Conservation (phyloP, 1,140 invertebrate genomes). For the Drosophila micromelanica region DNA sequence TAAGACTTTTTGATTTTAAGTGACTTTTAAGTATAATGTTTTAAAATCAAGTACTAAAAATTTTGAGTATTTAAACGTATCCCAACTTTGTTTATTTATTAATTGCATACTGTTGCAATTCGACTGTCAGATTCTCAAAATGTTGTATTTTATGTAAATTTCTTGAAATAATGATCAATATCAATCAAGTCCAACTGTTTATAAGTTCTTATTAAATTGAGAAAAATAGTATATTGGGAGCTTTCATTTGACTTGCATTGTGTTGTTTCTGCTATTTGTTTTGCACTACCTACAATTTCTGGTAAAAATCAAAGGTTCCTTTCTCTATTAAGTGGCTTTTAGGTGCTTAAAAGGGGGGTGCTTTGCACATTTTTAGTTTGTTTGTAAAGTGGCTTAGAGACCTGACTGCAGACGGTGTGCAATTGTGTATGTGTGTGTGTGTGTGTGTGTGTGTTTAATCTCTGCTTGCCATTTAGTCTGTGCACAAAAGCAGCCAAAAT, state of each 20-base stretch:
- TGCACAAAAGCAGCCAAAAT: constrained; percentile 43
- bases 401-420: constrained; percentile 27
- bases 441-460: constrained; percentile 47
- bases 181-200: too few relatives aligned
- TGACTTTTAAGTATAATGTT: too few relatives aligned
- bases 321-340: constrained; percentile 44
- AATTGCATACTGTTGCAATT: too few relatives aligned
- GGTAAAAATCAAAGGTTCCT: constrained; percentile 9
- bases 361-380: constrained; percentile 62
- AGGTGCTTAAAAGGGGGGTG: constrained; percentile 23
- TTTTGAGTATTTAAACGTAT: too few relatives aligned
- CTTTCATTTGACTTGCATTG: neutral
- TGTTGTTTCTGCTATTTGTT: neutral
- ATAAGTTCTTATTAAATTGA: too few relatives aligned
- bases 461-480: constrained; percentile 63
- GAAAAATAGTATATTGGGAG: too few relatives aligned
- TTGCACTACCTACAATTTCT: neutral
- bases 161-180: too few relatives aligned
- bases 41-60: too few relatives aligned
- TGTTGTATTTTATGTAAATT: too few relatives aligned
- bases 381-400: constrained; percentile 71
- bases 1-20: too few relatives aligned
- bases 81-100: too few relatives aligned
- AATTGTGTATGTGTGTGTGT: constrained; percentile 8
- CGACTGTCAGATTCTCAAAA: too few relatives aligned